Conservation (phyloP, 2,113 vertebrate species). For the Hoplias malabaricus region DNA sequence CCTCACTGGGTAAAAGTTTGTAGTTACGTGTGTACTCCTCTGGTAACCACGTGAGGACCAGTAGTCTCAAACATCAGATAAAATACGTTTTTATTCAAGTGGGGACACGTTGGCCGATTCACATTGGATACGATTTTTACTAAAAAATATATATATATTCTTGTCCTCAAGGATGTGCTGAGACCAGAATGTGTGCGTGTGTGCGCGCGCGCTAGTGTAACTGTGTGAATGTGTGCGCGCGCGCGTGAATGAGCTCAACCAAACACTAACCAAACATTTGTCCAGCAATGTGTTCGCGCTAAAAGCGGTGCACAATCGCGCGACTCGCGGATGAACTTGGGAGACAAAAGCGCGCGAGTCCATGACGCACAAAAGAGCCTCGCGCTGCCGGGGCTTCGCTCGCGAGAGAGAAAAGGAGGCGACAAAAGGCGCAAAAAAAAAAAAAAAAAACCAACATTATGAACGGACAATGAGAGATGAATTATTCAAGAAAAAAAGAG, state of each 20-base stretch:
- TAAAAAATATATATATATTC: too few relatives aligned
- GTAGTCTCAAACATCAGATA: too few relatives aligned
- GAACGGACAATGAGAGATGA: conserved; percentile 99
- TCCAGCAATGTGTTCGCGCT: conserved; percentile 91
- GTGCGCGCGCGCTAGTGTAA: background rate
- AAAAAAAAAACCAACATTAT: conserved; percentile 99
- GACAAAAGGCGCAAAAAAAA: conserved; percentile 96
- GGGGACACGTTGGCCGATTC: too few relatives aligned
- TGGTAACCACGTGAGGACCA: too few relatives aligned
- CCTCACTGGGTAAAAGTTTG: too few relatives aligned
- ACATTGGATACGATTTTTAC: too few relatives aligned
- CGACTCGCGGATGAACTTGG: conserved; percentile 99
- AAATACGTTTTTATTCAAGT: too few relatives aligned
- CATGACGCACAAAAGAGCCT: conserved; percentile 95
- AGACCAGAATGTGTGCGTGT: too few relatives aligned
- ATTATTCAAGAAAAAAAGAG: conserved; percentile 96
- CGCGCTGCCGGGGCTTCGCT: conserved; percentile 91
- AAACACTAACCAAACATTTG: conserved; percentile 96
- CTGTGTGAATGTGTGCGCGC: background rate
- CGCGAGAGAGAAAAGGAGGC: conserved; percentile 92
- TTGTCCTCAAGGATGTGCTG: too few relatives aligned
- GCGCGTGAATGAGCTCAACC: background rate
- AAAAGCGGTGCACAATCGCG: conserved; percentile 95
- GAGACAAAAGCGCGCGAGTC: conserved; percentile 97
- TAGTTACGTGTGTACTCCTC: too few relatives aligned